Evolutionary conservation across 2,797 vertebrate species (phyloP), one percentile per base, ranked within the genome.

Genomic region (Cyprinella venusta): DNA sequence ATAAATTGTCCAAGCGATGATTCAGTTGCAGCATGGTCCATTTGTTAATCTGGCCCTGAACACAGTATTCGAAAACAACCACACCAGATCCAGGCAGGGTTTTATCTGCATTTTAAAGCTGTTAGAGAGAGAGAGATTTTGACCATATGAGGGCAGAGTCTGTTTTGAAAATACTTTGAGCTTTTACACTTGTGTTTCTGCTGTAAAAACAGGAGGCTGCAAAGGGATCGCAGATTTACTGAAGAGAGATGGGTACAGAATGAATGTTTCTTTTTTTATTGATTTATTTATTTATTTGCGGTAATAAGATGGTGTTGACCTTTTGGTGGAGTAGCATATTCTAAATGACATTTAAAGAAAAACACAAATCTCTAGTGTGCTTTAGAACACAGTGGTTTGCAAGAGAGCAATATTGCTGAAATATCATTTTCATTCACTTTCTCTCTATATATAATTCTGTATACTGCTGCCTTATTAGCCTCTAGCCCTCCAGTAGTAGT

Each of bases 141-240:
- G 88, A 91, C 88, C 79, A 84, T 87, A 90, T 85, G 81, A 84
- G 79, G 71, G 68, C 80, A 76, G 72, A 86, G 87, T 89, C 87
- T 79, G 87, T 90, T 89, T 78, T 86, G 42, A 76, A 87, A 82
- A 86, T 84, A 74, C 61, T 63, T 79, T 86, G 52, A 89, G 82
- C 80, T 30, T 87, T 63, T 84, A 59, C 85, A 16, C 30, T 79
- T 65, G 82, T 81, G 77, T 68, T 52, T 84, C 76, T 64, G 33
- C 10, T 42, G 79, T 10, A 67, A 45, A 21, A 33, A 50, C 42
- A 45, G 42, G 24, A 76, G 69, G 52, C 16, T 67, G 36, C 7
- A 18, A n/a, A 6, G 18, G 56, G 67, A 50, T 30, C 36, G 50
- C 26, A 5, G 48, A 63, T 61, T 65, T 69, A 72, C 30, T 30